A percentile compares a stretch with the other conserved stretches of the same genome.
phyloP scores from a whole-genome alignment of 2,888 invertebrate genomes.

The Leucoma salicis region DNA sequence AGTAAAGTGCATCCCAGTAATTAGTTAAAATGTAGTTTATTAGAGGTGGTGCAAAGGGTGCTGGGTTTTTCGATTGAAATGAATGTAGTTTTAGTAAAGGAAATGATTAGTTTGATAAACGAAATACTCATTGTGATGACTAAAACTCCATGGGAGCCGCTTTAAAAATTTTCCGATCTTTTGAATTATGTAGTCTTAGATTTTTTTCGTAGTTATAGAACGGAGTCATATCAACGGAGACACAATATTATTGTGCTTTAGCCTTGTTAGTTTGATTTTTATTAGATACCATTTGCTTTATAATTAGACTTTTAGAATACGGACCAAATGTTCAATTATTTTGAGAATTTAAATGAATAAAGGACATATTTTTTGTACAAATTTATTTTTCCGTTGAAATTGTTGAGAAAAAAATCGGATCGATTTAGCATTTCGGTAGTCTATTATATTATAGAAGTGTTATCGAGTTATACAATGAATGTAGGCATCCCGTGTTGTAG shows the following conservation, averaged over 20 bases:
- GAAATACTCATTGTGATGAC: slow-evolving; percentile 31
- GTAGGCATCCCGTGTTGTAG: slow-evolving; percentile 59
- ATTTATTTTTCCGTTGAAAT: slow-evolving; percentile 63
- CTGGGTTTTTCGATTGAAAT: slow-evolving; percentile 54
- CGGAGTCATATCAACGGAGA: slow-evolving; percentile 70
- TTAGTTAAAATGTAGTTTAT: slow-evolving; percentile 60
- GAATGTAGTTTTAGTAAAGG: slow-evolving; percentile 50
- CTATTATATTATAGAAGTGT: slow-evolving; percentile 53
- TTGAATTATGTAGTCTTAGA: slow-evolving; percentile 53
- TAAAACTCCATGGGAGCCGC: slow-evolving; percentile 43
- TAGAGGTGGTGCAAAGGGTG: slow-evolving; percentile 67
- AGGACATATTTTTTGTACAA: slow-evolving; percentile 73
- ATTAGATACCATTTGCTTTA: slow-evolving; percentile 34
- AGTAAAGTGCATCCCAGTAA: slow-evolving; percentile 79
- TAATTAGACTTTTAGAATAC: slow-evolving; percentile 55
- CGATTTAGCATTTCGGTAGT: slow-evolving; percentile 50
- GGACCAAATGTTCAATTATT: slow-evolving; percentile 71
- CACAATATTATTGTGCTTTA: slow-evolving; percentile 77
- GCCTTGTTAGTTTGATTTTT: slow-evolving; percentile 51
- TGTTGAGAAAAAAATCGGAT: slow-evolving; percentile 39
- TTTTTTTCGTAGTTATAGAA: slow-evolving; percentile 45
- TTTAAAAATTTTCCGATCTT: slow-evolving; percentile 53
- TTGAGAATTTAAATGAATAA: slow-evolving; percentile 47
- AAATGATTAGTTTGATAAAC: slow-evolving; percentile 35
- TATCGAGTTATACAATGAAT: slow-evolving; percentile 46